Base-by-base conservation (phyloP, 2,888 invertebrate species). In the Parelbella ahira region DNA sequence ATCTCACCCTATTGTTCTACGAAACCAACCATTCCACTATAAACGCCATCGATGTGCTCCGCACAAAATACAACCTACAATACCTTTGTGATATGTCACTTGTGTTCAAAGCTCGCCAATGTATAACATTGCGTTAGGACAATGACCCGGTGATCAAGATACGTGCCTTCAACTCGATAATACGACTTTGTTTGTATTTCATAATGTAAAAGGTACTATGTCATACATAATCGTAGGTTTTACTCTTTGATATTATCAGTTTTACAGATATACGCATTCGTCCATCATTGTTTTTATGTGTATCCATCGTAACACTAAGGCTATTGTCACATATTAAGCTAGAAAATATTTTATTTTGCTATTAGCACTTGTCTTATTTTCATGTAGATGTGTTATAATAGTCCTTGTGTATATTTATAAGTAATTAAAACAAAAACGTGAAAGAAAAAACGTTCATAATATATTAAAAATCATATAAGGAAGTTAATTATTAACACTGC, bases 1-100 rank as follows among this genome's bases (percentile, higher is more conserved):
- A 79, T 78, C 77, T 70, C 68, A 68, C 71, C 69, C 75, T 76
- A 79, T 79, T 79, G 79, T 75, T 76, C 67, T 72, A 63, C 60
- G 59, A 67, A 69, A 73, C 74, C 69, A 73, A 71, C 74, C 72
- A 72, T 63, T 70, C 68, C 21, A 37, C 43, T 48, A 37, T 44
- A 46, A 41, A 42, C 48, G 46, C 50, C 47, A 43, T 37, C 34
- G 25, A 25, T 20, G 3, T 33, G 12, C 13, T 20, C 15, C 23
- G 23, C 37, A 18, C 24, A 24, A 24, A 29, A 29, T 4, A 21
- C 12, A 25, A 12, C 29, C 24, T 39, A 24, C 23, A 12, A 32
- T 39, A 39, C 25, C 32, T 32, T 24, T 23, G 30, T 24, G 10
- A 11, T 12, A 20, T 32, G 27, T 15, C 24, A 33, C 5, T 19